Evolutionary conservation across 1,140 invertebrate species (phyloP).

Genomic region (Plectrocnemia conspersa): DNA sequence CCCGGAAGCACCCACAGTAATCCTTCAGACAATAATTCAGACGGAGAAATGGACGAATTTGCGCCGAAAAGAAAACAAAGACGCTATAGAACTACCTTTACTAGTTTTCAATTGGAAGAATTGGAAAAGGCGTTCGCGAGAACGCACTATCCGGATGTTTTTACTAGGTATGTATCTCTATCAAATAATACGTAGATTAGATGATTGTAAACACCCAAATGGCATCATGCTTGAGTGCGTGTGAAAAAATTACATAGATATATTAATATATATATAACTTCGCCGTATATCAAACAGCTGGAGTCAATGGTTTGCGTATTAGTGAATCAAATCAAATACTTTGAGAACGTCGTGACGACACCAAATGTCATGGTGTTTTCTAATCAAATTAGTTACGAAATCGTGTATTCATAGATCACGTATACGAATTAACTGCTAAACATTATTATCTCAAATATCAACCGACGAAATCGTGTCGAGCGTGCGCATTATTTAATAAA

Average conservation of each 20-base stretch:
- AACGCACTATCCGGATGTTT: constrained; percentile 97
- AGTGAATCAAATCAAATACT: no score
- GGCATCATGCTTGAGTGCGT: neutral
- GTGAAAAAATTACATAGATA: no score
- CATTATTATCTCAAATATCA: constrained; percentile 18
- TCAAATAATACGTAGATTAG: neutral
- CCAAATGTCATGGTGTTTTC: no score
- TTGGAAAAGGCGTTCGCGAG: constrained; percentile 95
- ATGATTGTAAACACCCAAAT: constrained; percentile 5
- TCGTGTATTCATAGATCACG: constrained; percentile 25
- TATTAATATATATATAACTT: no score
- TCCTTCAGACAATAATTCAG: constrained; percentile 64
- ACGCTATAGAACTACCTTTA: constrained; percentile 90
- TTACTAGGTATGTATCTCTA: constrained; percentile 77
- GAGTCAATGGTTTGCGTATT: no score
- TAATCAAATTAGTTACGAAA: constrained; percentile 15
- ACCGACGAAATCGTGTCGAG: no score
- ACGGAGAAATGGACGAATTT: constrained; percentile 74
- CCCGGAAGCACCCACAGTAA: constrained; percentile 52
- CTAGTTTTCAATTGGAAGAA: constrained; percentile 92
- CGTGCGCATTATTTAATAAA: no score
- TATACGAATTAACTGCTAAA: constrained; percentile 22
- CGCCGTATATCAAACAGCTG: no score
- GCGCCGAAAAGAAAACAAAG: constrained; percentile 86
- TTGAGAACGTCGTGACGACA: no score